Base-by-base conservation (phyloP, 2,888 invertebrate species). In the Clivina fossor region DNA sequence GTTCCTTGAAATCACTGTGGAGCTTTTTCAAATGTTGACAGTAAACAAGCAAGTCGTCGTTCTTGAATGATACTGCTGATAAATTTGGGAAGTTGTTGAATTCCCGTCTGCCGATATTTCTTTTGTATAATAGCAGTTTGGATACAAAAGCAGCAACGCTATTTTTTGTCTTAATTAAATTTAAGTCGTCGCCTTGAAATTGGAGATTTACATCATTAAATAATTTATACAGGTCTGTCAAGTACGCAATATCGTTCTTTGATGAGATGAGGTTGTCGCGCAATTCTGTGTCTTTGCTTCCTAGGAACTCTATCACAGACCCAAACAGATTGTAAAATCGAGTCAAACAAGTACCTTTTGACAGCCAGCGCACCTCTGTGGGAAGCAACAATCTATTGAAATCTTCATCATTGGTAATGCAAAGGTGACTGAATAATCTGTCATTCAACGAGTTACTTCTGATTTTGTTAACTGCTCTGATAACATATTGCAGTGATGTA, bases 201-300 rank as follows among this genome's bases (percentile, higher is more conserved):
- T 64, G 61, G 41, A 65, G 54, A 64, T 68, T 60, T 13, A 15
- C 13, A 4, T 56, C 48, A 49, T 61, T 61, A 48, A 63, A 64
- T 58, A 61, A 62, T 63, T 62, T 65, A 62, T 59, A 69, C 47
- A 66, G 60, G 58, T 68, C 65, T 59, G 64, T 66, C 61, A 66
- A 56, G 62, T 67, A 67, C 8, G 65, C 66, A 19, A 66, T 66
- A 62, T 68, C 64, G 63, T 63, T 67, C 56, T 66, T 65, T 59
- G 58, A 64, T 57, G 48, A 61, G n/a, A 66, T 67, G 56, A 66
- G 59, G 30, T 66, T 68, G 51, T 63, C 51, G 58, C 58, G 61
- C 63, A 69, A 60, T 61, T 63, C 61, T 59, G 59, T 61, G 40
- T 66, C 63, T 67, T 64, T 65, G 41, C 22, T 66, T 63, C 66